These are phyloP conservation scores for Bungarus multicinctus DNA, from an alignment of 2,113 vertebrate genomes.

Conservation along the genomic window DNA sequence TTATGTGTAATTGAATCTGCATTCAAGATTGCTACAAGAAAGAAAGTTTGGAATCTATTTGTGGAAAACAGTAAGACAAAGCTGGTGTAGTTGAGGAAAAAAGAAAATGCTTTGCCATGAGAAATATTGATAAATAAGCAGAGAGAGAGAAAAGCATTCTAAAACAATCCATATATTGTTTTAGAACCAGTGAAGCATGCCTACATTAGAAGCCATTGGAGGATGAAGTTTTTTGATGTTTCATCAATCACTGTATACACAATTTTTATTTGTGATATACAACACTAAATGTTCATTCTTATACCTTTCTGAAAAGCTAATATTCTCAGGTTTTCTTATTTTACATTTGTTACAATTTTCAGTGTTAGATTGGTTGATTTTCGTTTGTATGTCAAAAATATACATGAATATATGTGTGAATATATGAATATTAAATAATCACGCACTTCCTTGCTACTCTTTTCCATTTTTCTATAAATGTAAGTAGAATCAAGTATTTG, in stretches of 20 bases:
- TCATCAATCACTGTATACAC: not conserved
- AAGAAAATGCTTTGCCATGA: not conserved
- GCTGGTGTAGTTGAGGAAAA: not conserved
- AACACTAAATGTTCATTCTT: not conserved
- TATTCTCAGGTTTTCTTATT: not conserved
- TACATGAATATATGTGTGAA: not conserved
- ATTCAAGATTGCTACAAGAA: not conserved
- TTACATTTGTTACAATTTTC: conserved; percentile 7
- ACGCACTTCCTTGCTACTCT: not conserved
- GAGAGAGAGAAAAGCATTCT: not conserved
- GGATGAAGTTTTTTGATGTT: not conserved
- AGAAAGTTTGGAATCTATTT: not conserved
- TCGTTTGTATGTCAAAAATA: not conserved
- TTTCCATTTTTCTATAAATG: not conserved
- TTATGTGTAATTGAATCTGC: not conserved
- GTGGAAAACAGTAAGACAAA: not conserved
- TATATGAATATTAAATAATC: conserved; percentile 15
- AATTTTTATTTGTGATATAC: not conserved
- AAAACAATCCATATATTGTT: too few relatives aligned
- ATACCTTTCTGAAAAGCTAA: not conserved
- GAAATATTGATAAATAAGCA: not conserved
- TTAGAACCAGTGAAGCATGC: not conserved
- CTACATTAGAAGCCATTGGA: not conserved
- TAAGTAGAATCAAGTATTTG: not conserved
- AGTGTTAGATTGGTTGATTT: not conserved